A percentile compares a stretch with the other conserved stretches of the same genome.
These are phyloP conservation scores for Motacilla tschutschensis DNA, from an alignment of 2,113 vertebrate genomes.

Conservation along the genomic window DNA sequence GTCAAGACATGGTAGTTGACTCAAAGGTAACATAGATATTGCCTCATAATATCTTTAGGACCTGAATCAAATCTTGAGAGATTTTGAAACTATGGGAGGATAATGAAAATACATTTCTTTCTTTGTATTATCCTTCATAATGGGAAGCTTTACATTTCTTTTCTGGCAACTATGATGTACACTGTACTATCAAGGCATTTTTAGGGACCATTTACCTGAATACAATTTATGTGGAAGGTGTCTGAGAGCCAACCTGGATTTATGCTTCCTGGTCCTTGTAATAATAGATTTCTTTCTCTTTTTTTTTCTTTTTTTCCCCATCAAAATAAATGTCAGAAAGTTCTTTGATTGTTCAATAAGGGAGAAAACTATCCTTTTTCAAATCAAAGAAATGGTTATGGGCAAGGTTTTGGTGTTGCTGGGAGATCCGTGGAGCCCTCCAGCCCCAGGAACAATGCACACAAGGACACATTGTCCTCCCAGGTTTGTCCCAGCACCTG, in stretches of 20 bases:
- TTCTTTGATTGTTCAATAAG: constrained; percentile 31
- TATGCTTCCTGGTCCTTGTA: constrained; percentile 33
- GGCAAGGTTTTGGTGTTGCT: neutral
- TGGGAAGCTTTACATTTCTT: neutral
- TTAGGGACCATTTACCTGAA: constrained; percentile 44
- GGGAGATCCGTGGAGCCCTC: neutral
- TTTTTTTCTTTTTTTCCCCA: neutral
- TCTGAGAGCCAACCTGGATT: constrained; percentile 26
- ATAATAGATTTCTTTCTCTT: neutral
- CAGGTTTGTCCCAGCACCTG: neutral
- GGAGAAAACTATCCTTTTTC: neutral
- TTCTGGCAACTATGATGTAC: constrained; percentile 23
- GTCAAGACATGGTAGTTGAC: constrained; percentile 57
- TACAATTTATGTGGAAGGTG: constrained; percentile 27
- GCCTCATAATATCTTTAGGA: constrained; percentile 44
- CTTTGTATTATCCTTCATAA: constrained; percentile 28
- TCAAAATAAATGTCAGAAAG: constrained; percentile 55
- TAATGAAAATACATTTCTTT: constrained; percentile 56
- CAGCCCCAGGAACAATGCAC: neutral
- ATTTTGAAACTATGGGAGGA: constrained; percentile 47
- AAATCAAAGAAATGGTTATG: neutral
- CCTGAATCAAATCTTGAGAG: constrained; percentile 49
- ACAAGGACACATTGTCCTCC: neutral
- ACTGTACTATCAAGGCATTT: constrained; percentile 38
- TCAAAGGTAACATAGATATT: constrained; percentile 55